Conservation (phyloP, 2,888 invertebrate species). For the Phortica okadai region DNA sequence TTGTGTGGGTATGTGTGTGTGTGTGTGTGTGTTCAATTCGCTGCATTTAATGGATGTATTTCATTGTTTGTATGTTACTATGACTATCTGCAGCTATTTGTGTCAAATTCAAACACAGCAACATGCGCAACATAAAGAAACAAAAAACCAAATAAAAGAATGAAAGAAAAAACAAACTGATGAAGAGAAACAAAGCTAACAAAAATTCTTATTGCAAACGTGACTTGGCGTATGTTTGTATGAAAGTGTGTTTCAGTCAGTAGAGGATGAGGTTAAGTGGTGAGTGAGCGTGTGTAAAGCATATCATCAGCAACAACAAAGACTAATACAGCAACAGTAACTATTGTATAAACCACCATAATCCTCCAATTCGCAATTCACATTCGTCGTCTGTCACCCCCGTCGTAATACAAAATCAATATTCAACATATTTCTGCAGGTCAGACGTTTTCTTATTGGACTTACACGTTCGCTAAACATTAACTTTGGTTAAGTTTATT, state of each 20-base stretch:
- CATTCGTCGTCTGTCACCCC: slow-evolving; percentile 7
- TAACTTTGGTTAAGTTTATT: background rate
- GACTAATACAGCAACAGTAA: slow-evolving; percentile 7
- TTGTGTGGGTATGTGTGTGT: background rate
- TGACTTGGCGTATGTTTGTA: background rate
- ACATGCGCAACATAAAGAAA: slow-evolving; percentile 7
- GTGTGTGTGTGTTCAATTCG: background rate
- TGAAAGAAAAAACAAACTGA: slow-evolving; percentile 38
- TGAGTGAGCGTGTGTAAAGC: slow-evolving; percentile 7
- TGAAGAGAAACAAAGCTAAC: slow-evolving; percentile 2
- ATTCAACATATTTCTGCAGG: slow-evolving; percentile 38
- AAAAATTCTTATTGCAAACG: slow-evolving; percentile 47
- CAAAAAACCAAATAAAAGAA: slow-evolving; percentile 33
- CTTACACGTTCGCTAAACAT: background rate
- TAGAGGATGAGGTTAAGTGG: background rate
- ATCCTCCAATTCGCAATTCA: slow-evolving; percentile 44
- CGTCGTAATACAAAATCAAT: slow-evolving; percentile 61
- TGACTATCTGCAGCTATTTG: slow-evolving; percentile 64
- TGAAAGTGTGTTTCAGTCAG: slow-evolving; percentile 44
- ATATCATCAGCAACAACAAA: background rate
- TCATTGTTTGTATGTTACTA: slow-evolving; percentile 56
- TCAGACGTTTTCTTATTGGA: background rate
- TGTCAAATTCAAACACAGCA: slow-evolving; percentile 48
- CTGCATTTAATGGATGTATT: slow-evolving; percentile 23
- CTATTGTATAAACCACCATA: slow-evolving; percentile 49